Evolutionary conservation across 2,888 invertebrate species (phyloP).

Genomic region (Archips xylosteana): DNA sequence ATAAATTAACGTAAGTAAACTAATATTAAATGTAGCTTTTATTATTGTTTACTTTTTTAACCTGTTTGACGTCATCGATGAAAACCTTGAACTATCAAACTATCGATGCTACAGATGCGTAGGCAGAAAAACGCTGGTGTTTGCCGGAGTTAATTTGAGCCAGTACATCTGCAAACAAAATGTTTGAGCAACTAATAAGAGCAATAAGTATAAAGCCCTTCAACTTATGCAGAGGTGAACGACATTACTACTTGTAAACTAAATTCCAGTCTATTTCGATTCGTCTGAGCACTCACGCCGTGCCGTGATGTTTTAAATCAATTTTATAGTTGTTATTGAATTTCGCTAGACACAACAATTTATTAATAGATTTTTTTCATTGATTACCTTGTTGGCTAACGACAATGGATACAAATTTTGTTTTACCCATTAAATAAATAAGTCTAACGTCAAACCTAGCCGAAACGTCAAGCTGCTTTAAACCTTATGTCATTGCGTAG

Average conservation of each 20-base stretch:
- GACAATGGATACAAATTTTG: background rate
- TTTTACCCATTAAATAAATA: too few species aligned
- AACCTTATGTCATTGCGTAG: too few species aligned
- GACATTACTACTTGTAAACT: background rate
- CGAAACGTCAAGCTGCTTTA: too few species aligned
- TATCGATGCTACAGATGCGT: slow-evolving; percentile 4
- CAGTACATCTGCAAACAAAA: background rate
- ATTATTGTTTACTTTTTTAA: slow-evolving; percentile 3
- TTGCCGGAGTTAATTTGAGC: slow-evolving; percentile 6
- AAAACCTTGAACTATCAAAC: slow-evolving; percentile 12
- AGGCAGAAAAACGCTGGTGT: background rate
- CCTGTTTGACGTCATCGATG: slow-evolving; percentile 12
- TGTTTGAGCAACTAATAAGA: slow-evolving; percentile 11
- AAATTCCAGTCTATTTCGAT: slow-evolving; percentile 8
- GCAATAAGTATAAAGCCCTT: slow-evolving; percentile 2
- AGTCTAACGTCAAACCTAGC: too few species aligned
- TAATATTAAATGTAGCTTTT: background rate
- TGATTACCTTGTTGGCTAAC: background rate
- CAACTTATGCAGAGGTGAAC: slow-evolving; percentile 1
- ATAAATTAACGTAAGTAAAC: slow-evolving; percentile 1
- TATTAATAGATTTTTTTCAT: background rate
- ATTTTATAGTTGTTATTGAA: background rate
- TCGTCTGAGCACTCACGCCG: slow-evolving; percentile 8
- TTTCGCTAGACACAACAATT: slow-evolving; percentile 4
- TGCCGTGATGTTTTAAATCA: background rate